phyloP scores from a whole-genome alignment of 2,888 invertebrate genomes.

The Anaspis maculata region DNA sequence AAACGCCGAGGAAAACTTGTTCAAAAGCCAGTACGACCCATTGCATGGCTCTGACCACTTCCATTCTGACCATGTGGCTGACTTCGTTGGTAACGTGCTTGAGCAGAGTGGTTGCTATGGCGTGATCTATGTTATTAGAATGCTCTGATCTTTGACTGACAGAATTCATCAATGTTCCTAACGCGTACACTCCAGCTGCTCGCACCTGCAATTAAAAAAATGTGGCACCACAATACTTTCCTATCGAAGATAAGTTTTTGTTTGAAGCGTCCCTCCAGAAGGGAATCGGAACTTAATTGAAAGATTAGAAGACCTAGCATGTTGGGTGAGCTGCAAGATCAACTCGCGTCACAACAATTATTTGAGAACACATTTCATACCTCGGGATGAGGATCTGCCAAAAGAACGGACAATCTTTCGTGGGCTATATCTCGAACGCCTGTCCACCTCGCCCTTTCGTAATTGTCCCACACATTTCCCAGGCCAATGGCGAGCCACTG shows the following conservation, averaged over 20 bases:
- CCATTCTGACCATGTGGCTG: slow-evolving; percentile 78
- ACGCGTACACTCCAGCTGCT: slow-evolving; percentile 87
- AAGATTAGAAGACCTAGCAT: too few relatives aligned
- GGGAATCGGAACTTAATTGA: too few relatives aligned
- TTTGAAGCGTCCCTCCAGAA: too few relatives aligned
- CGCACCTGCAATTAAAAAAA: slow-evolving; percentile 56
- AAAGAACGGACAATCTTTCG: slow-evolving; percentile 78
- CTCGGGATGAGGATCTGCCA: slow-evolving; percentile 80
- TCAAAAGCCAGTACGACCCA: slow-evolving; percentile 84
- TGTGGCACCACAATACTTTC: too few relatives aligned
- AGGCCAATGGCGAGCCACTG: slow-evolving; percentile 92
- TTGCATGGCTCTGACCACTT: slow-evolving; percentile 79
- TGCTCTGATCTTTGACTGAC: slow-evolving; percentile 81
- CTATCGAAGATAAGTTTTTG: too few relatives aligned
- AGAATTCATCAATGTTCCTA: slow-evolving; percentile 88
- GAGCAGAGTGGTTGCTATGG: slow-evolving; percentile 80
- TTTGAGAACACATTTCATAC: too few relatives aligned
- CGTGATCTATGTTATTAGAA: slow-evolving; percentile 88
- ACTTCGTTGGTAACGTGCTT: slow-evolving; percentile 69
- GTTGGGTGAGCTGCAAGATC: too few relatives aligned
- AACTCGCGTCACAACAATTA: too few relatives aligned
- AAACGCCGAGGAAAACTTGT: slow-evolving; percentile 74
- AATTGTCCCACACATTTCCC: slow-evolving; percentile 84
- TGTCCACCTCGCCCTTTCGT: slow-evolving; percentile 85
- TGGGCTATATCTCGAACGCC: slow-evolving; percentile 94